Percentiles rank a stretch among this genome's conserved stretches.
phyloP scores from a whole-genome alignment of 1,140 invertebrate genomes.

The Aphelinus atriplicis region DNA sequence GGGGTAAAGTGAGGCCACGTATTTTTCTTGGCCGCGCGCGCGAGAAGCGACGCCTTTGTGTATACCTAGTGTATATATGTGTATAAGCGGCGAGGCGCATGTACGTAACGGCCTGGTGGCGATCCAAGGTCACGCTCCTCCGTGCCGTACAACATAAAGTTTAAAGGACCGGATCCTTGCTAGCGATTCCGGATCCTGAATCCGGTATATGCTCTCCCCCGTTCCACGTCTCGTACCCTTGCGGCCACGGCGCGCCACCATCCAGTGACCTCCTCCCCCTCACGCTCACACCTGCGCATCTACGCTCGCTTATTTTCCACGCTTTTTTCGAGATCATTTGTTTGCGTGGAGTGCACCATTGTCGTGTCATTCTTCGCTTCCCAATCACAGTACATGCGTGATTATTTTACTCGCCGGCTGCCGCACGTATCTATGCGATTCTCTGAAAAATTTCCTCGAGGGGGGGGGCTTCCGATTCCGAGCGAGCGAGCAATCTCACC shows the following conservation, averaged over 20 bases:
- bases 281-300: background rate
- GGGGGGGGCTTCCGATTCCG: too few relatives aligned
- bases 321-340: too few relatives aligned
- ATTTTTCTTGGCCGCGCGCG: background rate
- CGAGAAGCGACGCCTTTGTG: conserved; percentile 20
- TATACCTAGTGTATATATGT: background rate
- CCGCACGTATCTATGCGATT: too few relatives aligned
- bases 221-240: conserved; percentile 8
- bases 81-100: background rate
- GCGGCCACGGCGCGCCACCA: background rate
- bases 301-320: too few relatives aligned
- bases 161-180: conserved; percentile 35
- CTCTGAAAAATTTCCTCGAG: too few relatives aligned
- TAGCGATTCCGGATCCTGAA: conserved; percentile 30
- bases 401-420: too few relatives aligned
- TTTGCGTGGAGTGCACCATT: too few relatives aligned
- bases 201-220: conserved; percentile 8
- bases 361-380: too few relatives aligned
- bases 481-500: too few relatives aligned
- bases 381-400: too few relatives aligned
- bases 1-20: background rate
- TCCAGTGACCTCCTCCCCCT: background rate
- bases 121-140: conserved; percentile 35
- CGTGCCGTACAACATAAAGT: conserved; percentile 21
- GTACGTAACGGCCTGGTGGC: conserved; percentile 20